Conservation (phyloP, 2,113 vertebrate genomes). For the rat (Rattus norvegicus) region GRCr8 NC_086028.1:75265501-75266000, state of each 20-base stretch:
- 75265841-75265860: background rate
- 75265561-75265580: constrained; percentile 39
- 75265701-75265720: background rate
- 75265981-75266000: background rate
- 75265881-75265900: background rate
- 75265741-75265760: background rate
- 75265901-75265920: background rate
- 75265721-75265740: background rate
- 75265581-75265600: constrained; percentile 29
- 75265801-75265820: background rate
- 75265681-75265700: too few relatives aligned
- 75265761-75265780: background rate
- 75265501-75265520: constrained; percentile 42
- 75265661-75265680: background rate
- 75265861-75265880: background rate
- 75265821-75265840: background rate
- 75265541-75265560: constrained; percentile 69
- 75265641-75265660: background rate
- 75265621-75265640: background rate
- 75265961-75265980: background rate
- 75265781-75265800: too few relatives aligned
- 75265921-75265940: background rate
- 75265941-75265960: rapidly evolving
- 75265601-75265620: constrained; percentile 31
- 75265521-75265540: constrained; percentile 61